A percentile compares a stretch with the other conserved stretches of the same genome.
phyloP scores from a whole-genome alignment of 2,797 vertebrate genomes.

The Chrosomus eos region DNA sequence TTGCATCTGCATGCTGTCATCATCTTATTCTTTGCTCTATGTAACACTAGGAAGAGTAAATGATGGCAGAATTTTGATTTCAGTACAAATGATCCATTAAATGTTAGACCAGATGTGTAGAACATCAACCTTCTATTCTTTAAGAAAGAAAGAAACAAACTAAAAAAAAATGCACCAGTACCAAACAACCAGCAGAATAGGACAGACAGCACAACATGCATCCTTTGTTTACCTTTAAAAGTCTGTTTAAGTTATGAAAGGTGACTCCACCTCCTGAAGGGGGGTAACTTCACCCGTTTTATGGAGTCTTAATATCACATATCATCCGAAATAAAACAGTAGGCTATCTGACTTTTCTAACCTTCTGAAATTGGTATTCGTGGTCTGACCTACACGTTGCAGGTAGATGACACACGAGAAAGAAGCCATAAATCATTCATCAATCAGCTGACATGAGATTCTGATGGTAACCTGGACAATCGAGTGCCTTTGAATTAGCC shows the following conservation, averaged over 20 bases:
- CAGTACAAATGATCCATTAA: not conserved
- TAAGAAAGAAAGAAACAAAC: not conserved
- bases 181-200: not conserved
- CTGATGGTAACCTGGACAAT: conserved; percentile 55
- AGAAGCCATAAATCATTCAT: conserved; percentile 78
- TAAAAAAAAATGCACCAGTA: too few relatives aligned
- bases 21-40: not conserved
- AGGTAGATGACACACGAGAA: conserved; percentile 50
- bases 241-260: not conserved
- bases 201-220: too few relatives aligned
- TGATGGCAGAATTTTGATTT: not conserved
- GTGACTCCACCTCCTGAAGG: not conserved
- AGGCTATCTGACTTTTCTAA: not conserved
- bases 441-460: conserved; percentile 61
- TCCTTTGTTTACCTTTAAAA: conserved; percentile 8
- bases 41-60: not conserved
- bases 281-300: not conserved
- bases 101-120: not conserved
- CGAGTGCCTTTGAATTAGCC: conserved; percentile 14
- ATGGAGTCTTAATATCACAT: not conserved
- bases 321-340: not conserved
- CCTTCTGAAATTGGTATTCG: not conserved
- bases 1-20: not conserved
- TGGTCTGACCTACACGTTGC: conserved; percentile 10
- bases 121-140: not conserved